These are phyloP conservation scores for Medauroidea extradentata DNA, from an alignment of 1,140 invertebrate species.

Conservation along the genomic window DNA sequence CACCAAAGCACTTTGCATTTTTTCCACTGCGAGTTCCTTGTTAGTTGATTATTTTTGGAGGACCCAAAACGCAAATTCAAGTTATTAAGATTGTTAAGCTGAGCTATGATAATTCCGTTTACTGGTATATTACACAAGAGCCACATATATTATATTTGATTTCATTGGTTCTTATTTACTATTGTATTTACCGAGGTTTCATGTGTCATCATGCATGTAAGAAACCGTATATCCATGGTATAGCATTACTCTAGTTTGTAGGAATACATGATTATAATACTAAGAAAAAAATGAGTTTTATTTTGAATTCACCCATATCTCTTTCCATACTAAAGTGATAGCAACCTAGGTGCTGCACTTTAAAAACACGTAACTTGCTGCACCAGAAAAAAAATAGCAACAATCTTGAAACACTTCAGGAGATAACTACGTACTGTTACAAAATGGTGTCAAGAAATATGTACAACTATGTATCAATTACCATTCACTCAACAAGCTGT, in stretches of 20 bases:
- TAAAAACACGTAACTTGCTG: no score
- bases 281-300: slow-evolving; percentile 20
- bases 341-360: no score
- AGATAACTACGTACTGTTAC: no score
- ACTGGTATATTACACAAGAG: slow-evolving; percentile 22
- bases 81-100: slow-evolving; percentile 30
- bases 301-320: slow-evolving; percentile 14
- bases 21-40: slow-evolving; percentile 21
- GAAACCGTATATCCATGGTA: slow-evolving; percentile 29
- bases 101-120: slow-evolving; percentile 27
- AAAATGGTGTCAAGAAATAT: no score
- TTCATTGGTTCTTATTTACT: slow-evolving; percentile 30
- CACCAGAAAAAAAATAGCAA: no score
- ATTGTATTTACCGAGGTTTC: slow-evolving; percentile 34
- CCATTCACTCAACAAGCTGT: no score
- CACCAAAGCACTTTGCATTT: slow-evolving; percentile 29
- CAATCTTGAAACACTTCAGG: no score
- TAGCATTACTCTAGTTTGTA: slow-evolving; percentile 37
- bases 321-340: slow-evolving; percentile 15
- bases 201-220: slow-evolving; percentile 34
- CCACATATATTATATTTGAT: slow-evolving; percentile 12
- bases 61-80: slow-evolving; percentile 27
- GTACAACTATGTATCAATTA: no score
- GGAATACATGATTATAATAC: slow-evolving; percentile 37
- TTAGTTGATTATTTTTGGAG: slow-evolving; percentile 19